Conservation (phyloP, 2,797 vertebrate genomes). For the Muraenolepis orangiensis region DNA sequence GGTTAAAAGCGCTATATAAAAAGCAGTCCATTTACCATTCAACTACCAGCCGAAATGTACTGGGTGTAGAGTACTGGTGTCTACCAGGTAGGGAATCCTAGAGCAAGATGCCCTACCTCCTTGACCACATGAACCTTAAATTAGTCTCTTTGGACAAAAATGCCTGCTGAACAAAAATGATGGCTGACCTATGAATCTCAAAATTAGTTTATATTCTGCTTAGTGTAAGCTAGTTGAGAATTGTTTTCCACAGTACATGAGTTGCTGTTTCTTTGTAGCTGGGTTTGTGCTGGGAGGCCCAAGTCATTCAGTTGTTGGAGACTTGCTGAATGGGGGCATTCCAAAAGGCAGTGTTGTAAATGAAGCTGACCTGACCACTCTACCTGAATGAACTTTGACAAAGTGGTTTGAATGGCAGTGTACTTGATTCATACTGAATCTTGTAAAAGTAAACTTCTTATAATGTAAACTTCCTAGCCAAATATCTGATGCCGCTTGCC, state of each 20-base stretch:
- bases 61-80: no score
- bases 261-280: neutral
- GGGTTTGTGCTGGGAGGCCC: neutral
- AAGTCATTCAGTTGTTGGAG: neutral
- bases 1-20: no score
- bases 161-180: neutral
- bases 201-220: neutral
- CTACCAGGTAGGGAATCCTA: neutral
- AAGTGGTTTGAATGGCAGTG: neutral
- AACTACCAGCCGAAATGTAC: neutral
- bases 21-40: no score
- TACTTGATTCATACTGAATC: neutral
- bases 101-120: neutral
- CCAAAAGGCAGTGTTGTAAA: no score
- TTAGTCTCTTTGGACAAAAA: neutral
- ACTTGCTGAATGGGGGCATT: constrained; percentile 30
- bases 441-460: neutral
- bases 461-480: no score
- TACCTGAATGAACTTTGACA: neutral
- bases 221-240: neutral
- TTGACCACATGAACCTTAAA: neutral
- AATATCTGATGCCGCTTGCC: no score
- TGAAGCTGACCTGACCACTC: neutral
- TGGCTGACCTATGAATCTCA: neutral
- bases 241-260: neutral